Percentiles rank a stretch among this genome's conserved stretches.
phyloP scores from a whole-genome alignment of 1,140 invertebrate species.

The Drosophila subpulchrella region DNA sequence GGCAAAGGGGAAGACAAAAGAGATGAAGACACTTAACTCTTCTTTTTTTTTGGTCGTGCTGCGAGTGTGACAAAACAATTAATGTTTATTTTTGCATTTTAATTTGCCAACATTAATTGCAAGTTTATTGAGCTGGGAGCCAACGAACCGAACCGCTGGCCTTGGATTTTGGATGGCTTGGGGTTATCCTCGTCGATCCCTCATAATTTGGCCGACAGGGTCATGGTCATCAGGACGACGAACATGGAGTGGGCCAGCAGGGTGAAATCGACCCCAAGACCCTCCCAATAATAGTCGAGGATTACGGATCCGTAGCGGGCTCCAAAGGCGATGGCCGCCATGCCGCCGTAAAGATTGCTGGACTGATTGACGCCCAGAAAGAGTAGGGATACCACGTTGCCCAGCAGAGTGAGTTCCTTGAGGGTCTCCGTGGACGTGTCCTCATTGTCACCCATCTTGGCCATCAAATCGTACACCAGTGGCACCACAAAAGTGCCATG shows the following conservation, averaged over 20 bases:
- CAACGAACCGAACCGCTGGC: slow-evolving; percentile 77
- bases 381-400: slow-evolving; percentile 72
- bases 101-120: slow-evolving; percentile 83
- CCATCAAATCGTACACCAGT: slow-evolving; percentile 58
- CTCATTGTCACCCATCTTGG: slow-evolving; percentile 55
- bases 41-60: slow-evolving; percentile 26
- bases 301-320: slow-evolving; percentile 63
- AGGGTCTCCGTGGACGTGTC: slow-evolving; percentile 57
- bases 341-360: slow-evolving; percentile 56
- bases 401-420: slow-evolving; percentile 73
- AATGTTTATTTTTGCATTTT: slow-evolving; percentile 84
- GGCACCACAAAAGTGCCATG: slow-evolving; percentile 73
- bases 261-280: slow-evolving; percentile 50
- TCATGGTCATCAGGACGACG: slow-evolving; percentile 62
- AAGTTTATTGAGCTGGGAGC: slow-evolving; percentile 77
- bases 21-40: slow-evolving; percentile 49
- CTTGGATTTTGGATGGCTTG: slow-evolving; percentile 24
- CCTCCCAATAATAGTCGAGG: slow-evolving; percentile 62
- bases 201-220: slow-evolving; percentile 48
- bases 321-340: slow-evolving; percentile 65
- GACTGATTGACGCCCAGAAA: slow-evolving; percentile 73
- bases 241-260: slow-evolving; percentile 60
- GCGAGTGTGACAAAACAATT: slow-evolving; percentile 72
- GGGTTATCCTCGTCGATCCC: not conserved
- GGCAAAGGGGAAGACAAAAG: not conserved